A percentile compares a stretch with the other conserved stretches of the same genome.
Conservation (phyloP, 2,797 vertebrate genomes). For the Natrix natrix region DNA sequence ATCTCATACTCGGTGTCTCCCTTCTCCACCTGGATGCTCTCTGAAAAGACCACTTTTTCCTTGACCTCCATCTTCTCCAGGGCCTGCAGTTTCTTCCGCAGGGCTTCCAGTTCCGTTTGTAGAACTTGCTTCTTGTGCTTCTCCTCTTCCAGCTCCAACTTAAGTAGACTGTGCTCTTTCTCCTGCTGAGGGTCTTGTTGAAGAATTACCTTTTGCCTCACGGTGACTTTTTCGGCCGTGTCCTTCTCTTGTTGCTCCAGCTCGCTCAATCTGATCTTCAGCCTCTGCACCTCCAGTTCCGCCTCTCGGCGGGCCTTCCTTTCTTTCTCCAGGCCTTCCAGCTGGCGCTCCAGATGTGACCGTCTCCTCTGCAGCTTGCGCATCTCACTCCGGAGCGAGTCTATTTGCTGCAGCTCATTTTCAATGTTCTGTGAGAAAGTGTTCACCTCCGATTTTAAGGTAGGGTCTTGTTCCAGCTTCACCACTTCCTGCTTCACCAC, state of each 20-base stretch:
- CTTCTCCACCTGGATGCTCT: slow-evolving; percentile 91
- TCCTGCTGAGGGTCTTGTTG: slow-evolving; percentile 97
- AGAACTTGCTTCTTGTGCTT: slow-evolving; percentile 83
- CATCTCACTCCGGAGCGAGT: slow-evolving; percentile 82
- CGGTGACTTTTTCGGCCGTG: slow-evolving; percentile 89
- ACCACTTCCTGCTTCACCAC: slow-evolving; percentile 92
- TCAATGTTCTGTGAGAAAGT: slow-evolving; percentile 82
- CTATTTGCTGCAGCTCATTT: slow-evolving; percentile 86
- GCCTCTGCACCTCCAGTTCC: slow-evolving; percentile 89
- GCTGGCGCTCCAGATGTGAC: slow-evolving; percentile 86
- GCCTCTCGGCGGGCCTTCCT: slow-evolving; percentile 86
- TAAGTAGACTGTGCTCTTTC: slow-evolving; percentile 89
- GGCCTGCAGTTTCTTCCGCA: slow-evolving; percentile 79
- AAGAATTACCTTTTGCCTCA: slow-evolving; percentile 93
- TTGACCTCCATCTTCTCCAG: slow-evolving; percentile 89
- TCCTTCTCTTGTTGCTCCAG: slow-evolving; percentile 84
- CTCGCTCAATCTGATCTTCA: slow-evolving; percentile 81
- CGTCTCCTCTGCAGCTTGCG: slow-evolving; percentile 77
- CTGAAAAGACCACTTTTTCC: slow-evolving; percentile 92
- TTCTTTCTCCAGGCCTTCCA: slow-evolving; percentile 90
- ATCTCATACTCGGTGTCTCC: slow-evolving; percentile 90
- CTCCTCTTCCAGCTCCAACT: slow-evolving; percentile 90
- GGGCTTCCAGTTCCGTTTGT: slow-evolving; percentile 83
- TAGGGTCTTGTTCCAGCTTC: slow-evolving; percentile 85
- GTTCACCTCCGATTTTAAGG: slow-evolving; percentile 83